These are phyloP conservation scores for Liposcelis brunnea DNA, from an alignment of 2,888 invertebrate genomes.

Conservation along the genomic window DNA sequence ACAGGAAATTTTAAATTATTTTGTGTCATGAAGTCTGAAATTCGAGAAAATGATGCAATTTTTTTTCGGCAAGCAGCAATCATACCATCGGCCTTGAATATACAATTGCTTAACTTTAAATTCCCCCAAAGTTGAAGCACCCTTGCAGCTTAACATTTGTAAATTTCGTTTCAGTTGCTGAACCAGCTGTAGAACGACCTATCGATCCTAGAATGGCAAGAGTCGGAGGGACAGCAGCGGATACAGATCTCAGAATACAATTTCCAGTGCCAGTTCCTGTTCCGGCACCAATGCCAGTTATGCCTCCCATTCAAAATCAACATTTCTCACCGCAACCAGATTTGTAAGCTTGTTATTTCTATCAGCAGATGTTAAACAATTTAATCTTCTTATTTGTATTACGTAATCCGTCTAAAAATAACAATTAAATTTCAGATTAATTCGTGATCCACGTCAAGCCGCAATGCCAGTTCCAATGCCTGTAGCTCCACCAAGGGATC, in stretches of 20 bases:
- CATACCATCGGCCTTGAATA: no score
- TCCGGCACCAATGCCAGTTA: conserved; percentile 14
- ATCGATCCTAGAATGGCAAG: neutral
- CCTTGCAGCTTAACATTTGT: no score
- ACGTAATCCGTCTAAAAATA: neutral
- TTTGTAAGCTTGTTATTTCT: neutral
- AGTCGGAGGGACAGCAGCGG: neutral
- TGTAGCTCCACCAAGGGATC: conserved; percentile 21
- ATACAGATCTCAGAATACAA: conserved; percentile 4
- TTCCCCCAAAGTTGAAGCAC: no score
- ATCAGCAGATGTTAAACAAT: neutral
- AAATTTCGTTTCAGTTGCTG: no score
- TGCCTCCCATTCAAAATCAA: conserved; percentile 4
- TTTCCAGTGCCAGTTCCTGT: conserved; percentile 15
- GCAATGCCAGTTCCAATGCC: neutral
- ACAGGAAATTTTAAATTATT: conserved; percentile 17
- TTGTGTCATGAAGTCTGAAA: conserved; percentile 12
- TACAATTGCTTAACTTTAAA: no score
- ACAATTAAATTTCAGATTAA: conserved; percentile 17
- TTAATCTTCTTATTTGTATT: neutral
- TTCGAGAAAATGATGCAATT: no score
- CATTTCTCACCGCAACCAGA: no score
- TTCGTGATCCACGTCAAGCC: conserved; percentile 36
- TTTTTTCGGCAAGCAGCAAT: no score
- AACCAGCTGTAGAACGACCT: neutral